These are phyloP conservation scores for Popillia japonica DNA, from an alignment of 1,140 invertebrate species.

Conservation along the genomic window DNA sequence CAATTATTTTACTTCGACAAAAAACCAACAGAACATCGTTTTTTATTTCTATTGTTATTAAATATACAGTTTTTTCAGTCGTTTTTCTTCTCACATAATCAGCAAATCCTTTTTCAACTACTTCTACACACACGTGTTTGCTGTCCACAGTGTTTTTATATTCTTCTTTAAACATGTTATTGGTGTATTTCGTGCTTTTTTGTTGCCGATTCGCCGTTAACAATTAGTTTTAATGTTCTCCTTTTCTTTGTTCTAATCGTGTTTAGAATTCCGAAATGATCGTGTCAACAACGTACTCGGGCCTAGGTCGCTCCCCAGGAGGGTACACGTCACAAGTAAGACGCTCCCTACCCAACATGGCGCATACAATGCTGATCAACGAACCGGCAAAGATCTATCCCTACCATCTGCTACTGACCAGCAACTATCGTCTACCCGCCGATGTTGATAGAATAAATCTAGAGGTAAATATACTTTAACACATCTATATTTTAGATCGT, in stretches of 20 bases:
- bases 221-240: not conserved
- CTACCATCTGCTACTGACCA: conserved; percentile 94
- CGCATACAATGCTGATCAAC: conserved; percentile 79
- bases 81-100: not conserved
- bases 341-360: conserved; percentile 91
- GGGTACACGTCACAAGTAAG: conserved; percentile 76
- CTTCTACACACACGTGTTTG: not conserved
- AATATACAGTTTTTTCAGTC: not conserved
- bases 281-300: conserved; percentile 78
- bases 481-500: no score
- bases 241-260: conserved; percentile 27
- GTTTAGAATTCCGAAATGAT: conserved; percentile 75
- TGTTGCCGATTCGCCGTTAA: not conserved
- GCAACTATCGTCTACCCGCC: conserved; percentile 94
- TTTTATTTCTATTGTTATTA: not conserved
- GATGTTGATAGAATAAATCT: conserved; percentile 97
- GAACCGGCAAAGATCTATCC: conserved; percentile 96
- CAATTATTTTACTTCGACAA: conserved; percentile 38
- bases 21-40: not conserved
- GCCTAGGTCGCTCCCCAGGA: conserved; percentile 68
- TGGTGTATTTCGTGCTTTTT: conserved; percentile 14
- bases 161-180: not conserved
- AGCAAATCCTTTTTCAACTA: not conserved
- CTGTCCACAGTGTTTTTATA: not conserved
- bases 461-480: conserved; percentile 82